Evolutionary conservation across 2,888 invertebrate species (phyloP).

Genomic region (Polia nebulosa): DNA sequence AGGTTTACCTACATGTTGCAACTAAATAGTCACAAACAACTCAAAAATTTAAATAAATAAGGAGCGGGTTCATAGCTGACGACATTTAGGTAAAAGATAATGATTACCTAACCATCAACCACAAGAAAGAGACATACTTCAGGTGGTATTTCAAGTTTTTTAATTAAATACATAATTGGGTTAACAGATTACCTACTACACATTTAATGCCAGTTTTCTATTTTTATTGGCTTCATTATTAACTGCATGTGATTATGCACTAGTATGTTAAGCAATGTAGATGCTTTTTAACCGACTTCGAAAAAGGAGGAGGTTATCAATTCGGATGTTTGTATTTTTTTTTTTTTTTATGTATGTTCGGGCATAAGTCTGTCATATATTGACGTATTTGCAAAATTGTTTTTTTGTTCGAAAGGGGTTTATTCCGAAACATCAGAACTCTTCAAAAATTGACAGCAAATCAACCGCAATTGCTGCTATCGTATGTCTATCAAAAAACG

Average conservation of each 20-base stretch:
- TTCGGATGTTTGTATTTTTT: no score
- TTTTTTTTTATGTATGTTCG: no score
- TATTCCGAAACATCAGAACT: no score
- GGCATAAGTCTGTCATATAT: no score
- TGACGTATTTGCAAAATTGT: no score
- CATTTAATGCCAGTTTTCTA: slow-evolving; percentile 20
- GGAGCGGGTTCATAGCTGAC: slow-evolving; percentile 15
- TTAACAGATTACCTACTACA: slow-evolving; percentile 16
- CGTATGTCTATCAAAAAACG: no score
- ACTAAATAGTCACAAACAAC: neutral
- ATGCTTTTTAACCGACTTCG: no score
- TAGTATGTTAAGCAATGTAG: neutral
- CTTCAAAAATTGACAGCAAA: no score
- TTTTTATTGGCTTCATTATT: slow-evolving; percentile 30
- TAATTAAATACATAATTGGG: slow-evolving; percentile 26
- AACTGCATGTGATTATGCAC: slow-evolving; percentile 1
- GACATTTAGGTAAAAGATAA: slow-evolving; percentile 6
- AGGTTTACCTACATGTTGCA: neutral
- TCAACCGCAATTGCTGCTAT: no score
- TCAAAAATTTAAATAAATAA: slow-evolving; percentile 3
- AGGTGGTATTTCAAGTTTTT: slow-evolving; percentile 24
- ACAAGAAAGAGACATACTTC: neutral
- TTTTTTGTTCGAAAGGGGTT: no score
- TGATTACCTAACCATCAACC: slow-evolving; percentile 14
- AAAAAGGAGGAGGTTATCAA: no score